phyloP scores from a whole-genome alignment of 2,797 vertebrate species.

The Ctenopoma kingsleyae region DNA sequence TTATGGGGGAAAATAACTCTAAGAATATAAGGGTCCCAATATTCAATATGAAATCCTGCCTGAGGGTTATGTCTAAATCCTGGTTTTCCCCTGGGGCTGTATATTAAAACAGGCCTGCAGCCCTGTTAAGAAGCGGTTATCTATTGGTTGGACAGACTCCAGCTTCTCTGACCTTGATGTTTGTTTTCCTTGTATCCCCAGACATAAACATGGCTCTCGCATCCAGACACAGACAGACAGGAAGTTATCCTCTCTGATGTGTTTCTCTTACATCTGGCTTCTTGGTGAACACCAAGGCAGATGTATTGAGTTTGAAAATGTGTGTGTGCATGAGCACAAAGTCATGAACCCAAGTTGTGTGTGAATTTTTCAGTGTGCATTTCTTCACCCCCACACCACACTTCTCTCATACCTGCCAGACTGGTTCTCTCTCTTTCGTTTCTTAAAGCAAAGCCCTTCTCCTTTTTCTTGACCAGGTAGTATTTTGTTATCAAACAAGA shows the following conservation, averaged over 20 bases:
- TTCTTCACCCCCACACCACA: slow-evolving; percentile 23
- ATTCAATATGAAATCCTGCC: slow-evolving; percentile 45
- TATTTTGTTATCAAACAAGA: slow-evolving; percentile 72
- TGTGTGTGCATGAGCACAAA: slow-evolving; percentile 35
- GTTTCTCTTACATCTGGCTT: slow-evolving; percentile 55
- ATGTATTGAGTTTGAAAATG: slow-evolving; percentile 33
- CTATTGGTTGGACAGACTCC: slow-evolving; percentile 70
- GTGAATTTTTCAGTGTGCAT: slow-evolving; percentile 34
- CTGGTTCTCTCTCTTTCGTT: slow-evolving; percentile 69
- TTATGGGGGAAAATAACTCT: slow-evolving; percentile 20
- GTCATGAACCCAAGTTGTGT: slow-evolving; percentile 42
- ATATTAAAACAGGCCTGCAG: slow-evolving; percentile 58
- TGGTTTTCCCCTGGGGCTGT: slow-evolving; percentile 31
- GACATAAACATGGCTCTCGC: slow-evolving; percentile 74
- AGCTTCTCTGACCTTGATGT: slow-evolving; percentile 79
- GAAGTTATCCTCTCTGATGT: slow-evolving; percentile 68
- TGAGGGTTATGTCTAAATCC: slow-evolving; percentile 54
- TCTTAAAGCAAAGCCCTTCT: slow-evolving; percentile 60
- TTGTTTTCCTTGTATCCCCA: slow-evolving; percentile 80
- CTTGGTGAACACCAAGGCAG: slow-evolving; percentile 20
- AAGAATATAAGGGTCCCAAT: slow-evolving; percentile 4
- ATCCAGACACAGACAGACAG: slow-evolving; percentile 68
- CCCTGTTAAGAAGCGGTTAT: slow-evolving; percentile 55
- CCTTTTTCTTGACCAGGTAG: slow-evolving; percentile 70
- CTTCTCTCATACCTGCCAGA: slow-evolving; percentile 63